Evolutionary conservation across 1,140 invertebrate genomes (phyloP).

Genomic region (Drosophila sproati): DNA sequence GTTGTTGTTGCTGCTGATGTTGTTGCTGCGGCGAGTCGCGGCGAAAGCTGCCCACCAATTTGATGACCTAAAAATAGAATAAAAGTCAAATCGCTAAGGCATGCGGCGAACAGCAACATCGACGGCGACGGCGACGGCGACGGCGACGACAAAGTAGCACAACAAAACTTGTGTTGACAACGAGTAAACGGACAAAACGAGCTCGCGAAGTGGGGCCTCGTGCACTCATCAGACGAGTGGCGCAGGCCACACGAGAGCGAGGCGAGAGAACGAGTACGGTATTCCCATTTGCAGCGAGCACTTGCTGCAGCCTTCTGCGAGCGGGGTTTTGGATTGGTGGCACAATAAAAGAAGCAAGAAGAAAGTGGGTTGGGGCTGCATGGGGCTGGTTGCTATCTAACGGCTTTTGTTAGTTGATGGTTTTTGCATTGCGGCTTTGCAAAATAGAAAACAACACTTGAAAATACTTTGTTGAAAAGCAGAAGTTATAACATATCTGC

Average conservation of each 20-base stretch:
- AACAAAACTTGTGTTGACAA: conserved; percentile 81
- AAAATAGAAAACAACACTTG: conserved; percentile 10
- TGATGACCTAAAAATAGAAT: conserved; percentile 80
- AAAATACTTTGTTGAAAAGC: conserved; percentile 5
- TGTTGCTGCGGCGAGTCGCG: conserved; percentile 29
- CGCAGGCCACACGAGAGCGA: conserved; percentile 28
- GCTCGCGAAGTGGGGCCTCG: neutral
- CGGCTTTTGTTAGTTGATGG: conserved; percentile 9
- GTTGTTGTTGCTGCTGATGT: neutral
- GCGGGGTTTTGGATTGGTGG: too few relatives aligned
- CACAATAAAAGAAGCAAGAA: too few relatives aligned
- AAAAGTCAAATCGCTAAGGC: conserved; percentile 64
- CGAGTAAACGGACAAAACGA: conserved; percentile 37
- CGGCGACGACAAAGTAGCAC: conserved; percentile 58
- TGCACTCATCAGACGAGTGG: conserved; percentile 24
- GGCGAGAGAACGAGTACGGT: neutral
- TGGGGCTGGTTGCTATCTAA: neutral
- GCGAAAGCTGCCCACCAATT: conserved; percentile 53
- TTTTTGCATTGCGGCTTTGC: neutral
- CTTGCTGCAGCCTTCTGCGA: conserved; percentile 39
- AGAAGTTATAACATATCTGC: conserved; percentile 6
- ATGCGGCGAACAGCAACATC: conserved; percentile 45
- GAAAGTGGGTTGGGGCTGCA: too few relatives aligned
- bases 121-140: conserved; percentile 36
- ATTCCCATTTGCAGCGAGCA: conserved; percentile 53